Evolutionary conservation across 2,888 invertebrate genomes (phyloP), one percentile per base, ranked within the genome.

Genomic region (Formica aserva): DNA sequence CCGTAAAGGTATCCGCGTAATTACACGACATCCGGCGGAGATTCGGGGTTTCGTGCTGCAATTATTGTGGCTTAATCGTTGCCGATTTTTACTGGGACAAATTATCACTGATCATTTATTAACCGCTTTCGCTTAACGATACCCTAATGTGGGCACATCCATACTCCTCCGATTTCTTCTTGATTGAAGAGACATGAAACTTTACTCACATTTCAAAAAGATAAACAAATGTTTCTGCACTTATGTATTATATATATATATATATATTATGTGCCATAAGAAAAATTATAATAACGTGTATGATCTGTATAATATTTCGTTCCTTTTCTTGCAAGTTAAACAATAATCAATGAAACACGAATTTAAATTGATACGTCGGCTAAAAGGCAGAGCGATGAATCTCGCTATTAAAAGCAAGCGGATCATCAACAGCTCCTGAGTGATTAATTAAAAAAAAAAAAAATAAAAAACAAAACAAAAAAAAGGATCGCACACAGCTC

Each of bases 11-110:
- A 26, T 67, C 62, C 52, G 45, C 9, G 55, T 80, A 89, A 87
- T 87, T 85, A 57, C 67, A 67, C 67, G 78, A 78, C 85, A 18
- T 85, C 85, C 85, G 85, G 67, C 80, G 66, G 38, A 48, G 35
- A 84, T 81, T 35, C 65, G 52, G 22, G n/a, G 48, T 63, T 76
- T 76, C 77, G 57, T 38, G 38, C 38, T 26, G 63, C 77, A 86
- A 86, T 86, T 86, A 76, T 75, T 60, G 15, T 32, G 60, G 48
- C 26, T 66, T 57, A 60, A 82, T 82, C 29, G 11, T 29, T 80
- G 60, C 60, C 66, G 60, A 66, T 60, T 38, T 77, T 77, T 66
- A n/a, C 69, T 55, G 26, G 9, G 22, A 38, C 52, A 13, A 38
- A 67, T 65, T 66, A 66, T 38, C 76, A 18, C 41, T n/a, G 38